These are phyloP conservation scores for Agelas oroides DNA, from an alignment of 37 sponge, comb jelly and placozoan genomes.

Conservation along the genomic window DNA sequence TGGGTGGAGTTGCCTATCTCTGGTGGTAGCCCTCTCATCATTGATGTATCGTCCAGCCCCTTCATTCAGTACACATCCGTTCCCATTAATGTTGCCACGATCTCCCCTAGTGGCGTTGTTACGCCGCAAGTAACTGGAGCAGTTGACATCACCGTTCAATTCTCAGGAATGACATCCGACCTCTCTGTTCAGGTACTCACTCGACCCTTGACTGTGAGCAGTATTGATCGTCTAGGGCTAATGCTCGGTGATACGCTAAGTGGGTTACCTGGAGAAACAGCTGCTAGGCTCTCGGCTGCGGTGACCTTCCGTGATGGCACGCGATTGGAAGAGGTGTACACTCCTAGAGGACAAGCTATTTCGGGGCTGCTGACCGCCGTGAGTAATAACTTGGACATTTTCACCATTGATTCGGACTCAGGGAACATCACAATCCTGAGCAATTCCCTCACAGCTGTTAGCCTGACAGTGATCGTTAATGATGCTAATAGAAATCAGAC, in stretches of 20 bases:
- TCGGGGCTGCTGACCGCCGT: constrained; percentile 26
- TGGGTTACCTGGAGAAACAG: constrained; percentile 5
- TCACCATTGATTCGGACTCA: constrained; percentile 21
- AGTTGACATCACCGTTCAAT: not conserved
- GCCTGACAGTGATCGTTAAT: constrained; percentile 41
- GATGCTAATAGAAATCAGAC: not conserved
- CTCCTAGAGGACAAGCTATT: constrained; percentile 19
- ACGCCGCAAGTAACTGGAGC: not conserved
- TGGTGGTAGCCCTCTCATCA: not conserved
- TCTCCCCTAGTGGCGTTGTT: constrained; percentile 18
- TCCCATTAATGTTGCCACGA: not conserved
- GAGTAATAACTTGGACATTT: not conserved
- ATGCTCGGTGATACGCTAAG: constrained; percentile 13
- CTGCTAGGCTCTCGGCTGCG: constrained; percentile 13
- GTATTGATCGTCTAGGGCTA: constrained; percentile 41
- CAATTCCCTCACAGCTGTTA: constrained; percentile 20
- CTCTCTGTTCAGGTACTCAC: not conserved
- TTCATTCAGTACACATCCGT: not conserved
- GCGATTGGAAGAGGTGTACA: constrained; percentile 40
- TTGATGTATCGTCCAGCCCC: not conserved
- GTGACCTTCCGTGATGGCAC: constrained; percentile 62
- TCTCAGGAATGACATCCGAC: not conserved
- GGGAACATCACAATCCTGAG: constrained; percentile 51
- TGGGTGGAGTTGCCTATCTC: constrained; percentile 13
- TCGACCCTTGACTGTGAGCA: not conserved